Evolutionary conservation across 2,888 invertebrate species (phyloP).

Genomic region (Trissolcus japonicus): DNA sequence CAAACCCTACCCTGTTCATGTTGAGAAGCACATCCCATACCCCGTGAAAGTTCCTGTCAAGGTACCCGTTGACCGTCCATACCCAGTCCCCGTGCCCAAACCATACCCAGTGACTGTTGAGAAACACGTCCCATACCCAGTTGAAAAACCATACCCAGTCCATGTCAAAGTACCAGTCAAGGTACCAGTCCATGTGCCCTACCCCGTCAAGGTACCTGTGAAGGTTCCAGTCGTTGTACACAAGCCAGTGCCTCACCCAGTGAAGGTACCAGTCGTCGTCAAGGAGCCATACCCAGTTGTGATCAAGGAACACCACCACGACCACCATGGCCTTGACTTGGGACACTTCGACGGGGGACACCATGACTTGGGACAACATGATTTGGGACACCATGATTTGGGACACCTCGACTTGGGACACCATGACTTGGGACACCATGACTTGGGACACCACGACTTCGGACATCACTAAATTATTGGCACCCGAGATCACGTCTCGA

Average conservation of each 20-base stretch:
- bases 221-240: slow-evolving; percentile 67
- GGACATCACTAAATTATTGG: slow-evolving; percentile 5
- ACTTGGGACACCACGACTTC: slow-evolving; percentile 49
- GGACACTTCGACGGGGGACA: slow-evolving; percentile 36
- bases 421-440: slow-evolving; percentile 4
- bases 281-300: slow-evolving; percentile 65
- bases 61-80: slow-evolving; percentile 63
- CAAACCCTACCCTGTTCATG: slow-evolving; percentile 47
- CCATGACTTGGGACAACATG: slow-evolving; percentile 51
- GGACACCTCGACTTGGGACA: slow-evolving; percentile 13
- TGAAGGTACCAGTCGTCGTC: slow-evolving; percentile 64
- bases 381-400: slow-evolving; percentile 12
- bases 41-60: slow-evolving; percentile 55
- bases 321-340: slow-evolving; percentile 44
- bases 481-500: slow-evolving; percentile 7
- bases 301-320: slow-evolving; percentile 62
- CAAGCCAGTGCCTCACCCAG: slow-evolving; percentile 66
- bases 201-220: slow-evolving; percentile 68
- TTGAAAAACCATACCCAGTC: slow-evolving; percentile 68
- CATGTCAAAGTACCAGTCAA: slow-evolving; percentile 68
- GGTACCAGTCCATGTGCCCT: slow-evolving; percentile 69
- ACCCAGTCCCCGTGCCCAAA: slow-evolving; percentile 69
- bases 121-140: slow-evolving; percentile 68
- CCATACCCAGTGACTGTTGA: slow-evolving; percentile 71
- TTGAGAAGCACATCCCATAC: slow-evolving; percentile 48